Evolutionary conservation across 2,113 vertebrate species (phyloP).

Genomic region (Illadopsis cleaveri): DNA sequence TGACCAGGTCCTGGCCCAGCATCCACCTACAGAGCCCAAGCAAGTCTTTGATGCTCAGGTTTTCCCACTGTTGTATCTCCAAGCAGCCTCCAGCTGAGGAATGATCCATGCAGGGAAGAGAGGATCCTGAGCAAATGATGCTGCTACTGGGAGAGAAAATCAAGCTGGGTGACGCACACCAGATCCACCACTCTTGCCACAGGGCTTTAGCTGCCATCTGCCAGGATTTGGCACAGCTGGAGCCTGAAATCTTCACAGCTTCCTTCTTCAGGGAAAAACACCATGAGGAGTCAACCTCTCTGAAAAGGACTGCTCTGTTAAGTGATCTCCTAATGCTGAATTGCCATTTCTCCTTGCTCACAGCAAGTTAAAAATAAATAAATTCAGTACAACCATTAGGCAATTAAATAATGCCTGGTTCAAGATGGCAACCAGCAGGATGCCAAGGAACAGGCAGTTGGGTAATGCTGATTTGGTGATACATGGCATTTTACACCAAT

Average conservation of each 20-base stretch:
- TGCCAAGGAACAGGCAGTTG: neutral
- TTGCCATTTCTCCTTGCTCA: neutral
- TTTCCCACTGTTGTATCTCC: neutral
- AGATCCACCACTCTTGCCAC: neutral
- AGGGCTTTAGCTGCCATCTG: neutral
- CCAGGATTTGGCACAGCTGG: neutral
- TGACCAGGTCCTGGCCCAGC: neutral
- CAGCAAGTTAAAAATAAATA: neutral
- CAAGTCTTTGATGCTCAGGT: neutral
- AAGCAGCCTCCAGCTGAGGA: neutral
- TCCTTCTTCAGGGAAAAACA: neutral
- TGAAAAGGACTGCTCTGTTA: neutral
- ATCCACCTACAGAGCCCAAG: neutral
- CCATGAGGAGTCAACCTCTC: neutral
- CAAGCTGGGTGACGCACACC: fast-evolving
- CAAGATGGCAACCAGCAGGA: neutral
- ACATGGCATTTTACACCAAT: neutral
- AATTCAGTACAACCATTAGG: neutral
- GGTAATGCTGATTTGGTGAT: neutral
- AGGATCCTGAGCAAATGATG: neutral
- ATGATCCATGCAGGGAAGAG: neutral
- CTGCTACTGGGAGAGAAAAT: neutral
- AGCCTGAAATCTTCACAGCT: neutral
- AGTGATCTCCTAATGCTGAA: neutral
- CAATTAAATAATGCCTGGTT: neutral